Evolutionary conservation across 2,797 vertebrate species (phyloP), one percentile per base, ranked within the genome.

Genomic region (Aotus griseimembra): DNA sequence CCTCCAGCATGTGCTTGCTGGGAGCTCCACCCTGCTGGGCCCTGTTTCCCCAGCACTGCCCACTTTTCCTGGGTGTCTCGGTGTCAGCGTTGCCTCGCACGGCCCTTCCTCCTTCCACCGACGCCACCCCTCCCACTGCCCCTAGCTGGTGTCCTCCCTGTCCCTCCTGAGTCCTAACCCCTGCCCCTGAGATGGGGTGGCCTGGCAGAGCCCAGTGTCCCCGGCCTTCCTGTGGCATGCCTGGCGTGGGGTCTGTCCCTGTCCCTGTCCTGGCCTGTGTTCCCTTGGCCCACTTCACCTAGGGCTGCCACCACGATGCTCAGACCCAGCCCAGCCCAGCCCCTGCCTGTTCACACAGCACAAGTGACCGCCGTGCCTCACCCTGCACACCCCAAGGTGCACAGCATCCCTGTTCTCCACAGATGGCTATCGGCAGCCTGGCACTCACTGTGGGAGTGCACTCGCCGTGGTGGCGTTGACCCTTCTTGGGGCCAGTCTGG

Each of bases 241-340:
- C n/a, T 19, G 20, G 67, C 0, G 0, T 22, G n/a, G 9, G 67
- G 4, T 72, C n/a, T 39, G 9, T 36, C n/a, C n/a, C n/a, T 70
- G 67, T 70, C 67, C n/a, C 10, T 72, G n/a, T 36, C 67, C 67
- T 5, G n/a, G 67, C n/a, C 67, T 22, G n/a, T 1, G 2, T 22
- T 72, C 67, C 67, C n/a, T 36, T 2, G 1, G 19, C 20, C n/a
- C n/a, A 39, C 19, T 22, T 72, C 19, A 36, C n/a, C 19, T 72
- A 22, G 1, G n/a, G n/a, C 2, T 22, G 67, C n/a, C 20, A 39
- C n/a, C 0, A 4, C 2, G n/a, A 20, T 22, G n/a, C n/a, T 72
- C n/a, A n/a, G n/a, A n/a, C n/a, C n/a, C 22, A 39, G 36, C 36
- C 67, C 22, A 39, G 36, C 36, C 36, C 11, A 0, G 22, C 70